Conservation (phyloP, 2,888 invertebrate genomes). For the Neocrepidodera transversa region DNA sequence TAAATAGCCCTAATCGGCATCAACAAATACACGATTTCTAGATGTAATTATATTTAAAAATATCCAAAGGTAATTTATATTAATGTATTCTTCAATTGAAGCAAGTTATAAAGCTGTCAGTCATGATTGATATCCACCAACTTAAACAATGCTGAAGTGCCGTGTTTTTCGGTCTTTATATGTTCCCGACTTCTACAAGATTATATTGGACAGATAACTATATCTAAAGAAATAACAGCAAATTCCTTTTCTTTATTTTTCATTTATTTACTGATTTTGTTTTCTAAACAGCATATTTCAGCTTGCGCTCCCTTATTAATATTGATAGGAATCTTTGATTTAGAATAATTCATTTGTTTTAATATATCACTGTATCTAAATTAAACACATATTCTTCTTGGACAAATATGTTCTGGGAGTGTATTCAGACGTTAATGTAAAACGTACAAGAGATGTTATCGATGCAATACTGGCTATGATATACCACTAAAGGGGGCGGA, state of each 20-base stretch:
- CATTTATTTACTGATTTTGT: too few species aligned
- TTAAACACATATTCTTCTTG: background rate
- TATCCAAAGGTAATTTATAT: slow-evolving; percentile 54
- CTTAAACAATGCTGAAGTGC: background rate
- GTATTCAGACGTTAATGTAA: slow-evolving; percentile 23
- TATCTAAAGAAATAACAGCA: too few species aligned
- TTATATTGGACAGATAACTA: too few species aligned
- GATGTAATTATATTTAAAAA: slow-evolving; percentile 54
- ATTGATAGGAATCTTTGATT: too few species aligned
- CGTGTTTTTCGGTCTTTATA: too few species aligned
- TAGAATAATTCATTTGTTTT: too few species aligned
- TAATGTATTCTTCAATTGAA: slow-evolving; percentile 54
- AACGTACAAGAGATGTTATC: slow-evolving; percentile 23
- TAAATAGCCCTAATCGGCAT: slow-evolving; percentile 46
- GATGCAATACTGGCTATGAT: slow-evolving; percentile 14
- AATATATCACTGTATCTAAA: too few species aligned
- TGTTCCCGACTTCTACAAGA: too few species aligned
- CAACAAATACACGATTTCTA: slow-evolving; percentile 49
- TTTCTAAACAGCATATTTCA: too few species aligned
- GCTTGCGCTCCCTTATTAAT: too few species aligned
- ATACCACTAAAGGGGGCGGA: slow-evolving; percentile 19
- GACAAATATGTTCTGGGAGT: slow-evolving; percentile 21
- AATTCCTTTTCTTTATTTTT: too few species aligned
- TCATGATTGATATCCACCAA: background rate
- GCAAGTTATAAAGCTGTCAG: slow-evolving; percentile 40